Conservation (phyloP, 2,888 invertebrate genomes). For the Balanococcus diminutus region DNA sequence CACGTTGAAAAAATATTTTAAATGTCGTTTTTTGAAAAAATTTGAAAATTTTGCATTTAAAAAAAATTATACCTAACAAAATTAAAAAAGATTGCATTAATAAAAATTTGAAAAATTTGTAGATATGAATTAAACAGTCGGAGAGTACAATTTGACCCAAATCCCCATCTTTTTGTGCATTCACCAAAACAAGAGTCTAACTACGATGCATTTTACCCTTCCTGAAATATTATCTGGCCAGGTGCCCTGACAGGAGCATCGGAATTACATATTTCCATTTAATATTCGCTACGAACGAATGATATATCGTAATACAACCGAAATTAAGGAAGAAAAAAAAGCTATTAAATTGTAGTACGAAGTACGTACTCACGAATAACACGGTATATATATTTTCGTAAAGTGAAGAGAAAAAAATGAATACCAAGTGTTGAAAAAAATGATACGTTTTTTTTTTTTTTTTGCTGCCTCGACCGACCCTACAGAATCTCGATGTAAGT, state of each 20-base stretch:
- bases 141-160: no score
- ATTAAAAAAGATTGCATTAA: no score
- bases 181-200: background rate
- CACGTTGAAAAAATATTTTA: no score
- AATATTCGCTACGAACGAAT: background rate
- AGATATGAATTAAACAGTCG: no score
- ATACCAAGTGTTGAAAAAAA: slow-evolving; percentile 20
- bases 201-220: no score
- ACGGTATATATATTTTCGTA: background rate
- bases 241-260: background rate
- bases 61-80: no score
- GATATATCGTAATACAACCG: background rate
- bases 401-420: background rate
- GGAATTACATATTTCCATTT: background rate
- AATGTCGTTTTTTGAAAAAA: no score
- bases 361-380: no score
- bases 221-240: background rate
- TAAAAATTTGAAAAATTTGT: no score
- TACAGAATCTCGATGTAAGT: background rate
- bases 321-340: background rate
- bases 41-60: no score
- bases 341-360: background rate
- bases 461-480: background rate
- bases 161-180: no score
- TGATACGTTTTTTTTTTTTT: slow-evolving; percentile 33